Evolutionary conservation across 2,113 vertebrate genomes (phyloP).

Genomic region (Campylorhamphus procurvoides): DNA sequence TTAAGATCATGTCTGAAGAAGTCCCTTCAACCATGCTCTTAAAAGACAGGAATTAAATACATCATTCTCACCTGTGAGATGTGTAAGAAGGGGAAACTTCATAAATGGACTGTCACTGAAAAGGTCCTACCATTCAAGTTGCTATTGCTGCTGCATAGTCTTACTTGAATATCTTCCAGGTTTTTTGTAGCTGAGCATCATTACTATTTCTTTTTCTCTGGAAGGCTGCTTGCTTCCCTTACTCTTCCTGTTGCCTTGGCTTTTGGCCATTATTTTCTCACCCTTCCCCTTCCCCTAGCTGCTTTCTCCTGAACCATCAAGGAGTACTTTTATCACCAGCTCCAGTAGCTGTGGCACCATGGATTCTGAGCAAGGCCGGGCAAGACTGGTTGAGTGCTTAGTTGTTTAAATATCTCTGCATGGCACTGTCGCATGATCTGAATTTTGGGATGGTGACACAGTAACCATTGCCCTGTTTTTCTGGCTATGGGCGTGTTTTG

Average conservation of each 20-base stretch:
- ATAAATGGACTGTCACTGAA: neutral
- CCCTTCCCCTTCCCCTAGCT: neutral
- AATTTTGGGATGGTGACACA: neutral
- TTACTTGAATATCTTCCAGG: neutral
- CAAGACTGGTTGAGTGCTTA: neutral
- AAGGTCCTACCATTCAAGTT: neutral
- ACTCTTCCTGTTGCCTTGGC: neutral
- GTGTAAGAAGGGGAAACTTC: neutral
- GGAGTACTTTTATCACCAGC: neutral
- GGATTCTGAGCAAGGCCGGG: neutral
- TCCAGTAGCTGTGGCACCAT: neutral
- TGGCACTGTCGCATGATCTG: fast-evolving
- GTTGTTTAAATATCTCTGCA: neutral
- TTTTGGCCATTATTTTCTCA: neutral
- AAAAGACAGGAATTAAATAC: neutral
- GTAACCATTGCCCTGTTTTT: neutral
- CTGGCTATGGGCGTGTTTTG: neutral
- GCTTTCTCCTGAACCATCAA: neutral
- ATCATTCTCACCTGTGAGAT: neutral
- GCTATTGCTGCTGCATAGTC: neutral
- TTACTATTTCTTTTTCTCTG: neutral
- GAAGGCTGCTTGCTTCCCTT: neutral
- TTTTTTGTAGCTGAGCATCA: neutral
- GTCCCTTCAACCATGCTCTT: neutral
- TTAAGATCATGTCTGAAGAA: neutral